Conservation (phyloP, 2,888 invertebrate species). For the Drosophila flavopinicola region DNA sequence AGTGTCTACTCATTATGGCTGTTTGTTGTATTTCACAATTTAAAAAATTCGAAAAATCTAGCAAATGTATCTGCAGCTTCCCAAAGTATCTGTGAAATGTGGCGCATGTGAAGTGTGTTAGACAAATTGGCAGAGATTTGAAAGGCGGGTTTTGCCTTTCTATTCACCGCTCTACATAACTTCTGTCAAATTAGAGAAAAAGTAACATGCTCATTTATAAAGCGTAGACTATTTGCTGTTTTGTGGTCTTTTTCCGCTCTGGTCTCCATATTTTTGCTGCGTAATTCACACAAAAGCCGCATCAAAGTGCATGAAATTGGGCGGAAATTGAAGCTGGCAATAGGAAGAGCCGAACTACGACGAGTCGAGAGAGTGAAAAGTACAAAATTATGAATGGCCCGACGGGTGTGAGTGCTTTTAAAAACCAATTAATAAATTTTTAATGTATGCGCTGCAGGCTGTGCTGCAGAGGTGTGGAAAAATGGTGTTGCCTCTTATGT, state of each 20-base stretch:
- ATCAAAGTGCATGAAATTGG: slow-evolving; percentile 78
- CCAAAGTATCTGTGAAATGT: slow-evolving; percentile 4
- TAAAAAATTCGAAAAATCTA: no score
- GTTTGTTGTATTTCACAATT: no score
- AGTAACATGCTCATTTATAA: slow-evolving; percentile 49
- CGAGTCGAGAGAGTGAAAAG: neutral
- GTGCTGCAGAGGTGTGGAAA: slow-evolving; percentile 53
- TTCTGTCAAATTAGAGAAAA: slow-evolving; percentile 45
- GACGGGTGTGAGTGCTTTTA: slow-evolving; percentile 78
- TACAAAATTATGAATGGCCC: slow-evolving; percentile 72
- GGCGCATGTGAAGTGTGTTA: slow-evolving; percentile 16
- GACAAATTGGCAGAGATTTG: slow-evolving; percentile 59
- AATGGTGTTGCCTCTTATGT: slow-evolving; percentile 64
- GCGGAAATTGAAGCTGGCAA: slow-evolving; percentile 70
- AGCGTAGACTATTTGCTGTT: slow-evolving; percentile 39
- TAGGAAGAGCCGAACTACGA: slow-evolving; percentile 39
- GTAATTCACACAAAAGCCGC: slow-evolving; percentile 75
- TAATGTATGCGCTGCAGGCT: slow-evolving; percentile 77
- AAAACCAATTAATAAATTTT: slow-evolving; percentile 80
- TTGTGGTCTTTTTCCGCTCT: slow-evolving; percentile 66
- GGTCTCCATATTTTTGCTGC: slow-evolving; percentile 60
- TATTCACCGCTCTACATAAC: slow-evolving; percentile 32
- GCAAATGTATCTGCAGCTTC: slow-evolving; percentile 11
- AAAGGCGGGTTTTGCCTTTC: slow-evolving; percentile 53
- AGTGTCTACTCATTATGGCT: no score